Evolutionary conservation across 2,888 invertebrate species (phyloP).

Genomic region (Didymodactylos carnosus): DNA sequence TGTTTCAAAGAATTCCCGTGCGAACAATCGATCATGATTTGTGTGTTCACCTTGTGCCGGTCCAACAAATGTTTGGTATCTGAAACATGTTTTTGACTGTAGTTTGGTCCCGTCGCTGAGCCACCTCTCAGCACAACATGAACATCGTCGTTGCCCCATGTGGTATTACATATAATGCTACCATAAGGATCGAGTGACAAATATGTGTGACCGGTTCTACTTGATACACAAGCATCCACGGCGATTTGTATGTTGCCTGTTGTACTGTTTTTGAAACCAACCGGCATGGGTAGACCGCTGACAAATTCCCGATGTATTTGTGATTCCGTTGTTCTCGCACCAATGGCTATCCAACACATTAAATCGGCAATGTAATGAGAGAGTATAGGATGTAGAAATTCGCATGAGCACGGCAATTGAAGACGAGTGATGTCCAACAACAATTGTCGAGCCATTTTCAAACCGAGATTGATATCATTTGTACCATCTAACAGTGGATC

Average conservation of each 20-base stretch:
- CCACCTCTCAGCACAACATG: background rate
- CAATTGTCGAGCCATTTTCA: background rate
- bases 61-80: background rate
- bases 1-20: background rate
- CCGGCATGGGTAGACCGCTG: background rate
- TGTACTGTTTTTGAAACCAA: background rate
- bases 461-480: background rate
- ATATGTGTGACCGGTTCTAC: background rate
- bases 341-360: background rate
- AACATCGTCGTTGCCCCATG: background rate
- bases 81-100: background rate
- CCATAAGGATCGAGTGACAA: background rate
- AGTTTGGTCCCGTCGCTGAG: background rate
- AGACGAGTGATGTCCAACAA: background rate
- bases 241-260: background rate
- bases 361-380: background rate
- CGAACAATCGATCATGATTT: background rate
- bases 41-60: background rate
- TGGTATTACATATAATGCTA: background rate
- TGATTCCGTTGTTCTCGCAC: background rate
- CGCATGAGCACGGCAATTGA: background rate
- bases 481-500: background rate
- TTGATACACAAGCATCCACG: background rate
- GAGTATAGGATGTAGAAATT: background rate
- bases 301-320: background rate